Base-by-base conservation (phyloP, 2,113 vertebrate genomes). In the Stomatorhinus ivindoensis region DNA sequence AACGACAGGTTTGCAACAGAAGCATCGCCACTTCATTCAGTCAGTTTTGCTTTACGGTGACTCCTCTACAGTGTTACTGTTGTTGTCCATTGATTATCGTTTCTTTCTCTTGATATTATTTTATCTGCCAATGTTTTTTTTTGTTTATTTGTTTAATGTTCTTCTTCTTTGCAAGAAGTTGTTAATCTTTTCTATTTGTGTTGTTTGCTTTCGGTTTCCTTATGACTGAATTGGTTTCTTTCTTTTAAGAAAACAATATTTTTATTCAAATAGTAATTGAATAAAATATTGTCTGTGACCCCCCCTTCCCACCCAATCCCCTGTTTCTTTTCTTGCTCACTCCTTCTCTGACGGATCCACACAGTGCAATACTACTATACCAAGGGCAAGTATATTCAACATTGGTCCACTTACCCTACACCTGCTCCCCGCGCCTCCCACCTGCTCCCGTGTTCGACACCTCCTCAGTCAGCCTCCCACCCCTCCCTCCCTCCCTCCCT, bases 241-340 rank as follows among this genome's bases (percentile, higher is more conserved):
- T 90, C 95, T 96, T 94, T 92, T 95, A 87, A 95, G 94, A 95
- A 98, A 97, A 98, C 98, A 99, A 99, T 99, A 99, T 99, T 99
- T 99, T 99, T 99, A 99, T 99, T 99, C 98, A 99, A 99, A 97
- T 94, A 93, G 95, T 97, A 94, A 99, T 99, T 99, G 98, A 98
- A 99, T 99, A 99, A 99, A 99, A 99, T 99, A 99, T 99, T 99
- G 98, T 99, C 97, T 99, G 98, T 99, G 97, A 99, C 96, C 97
- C 96, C 91, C 96, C 91, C 96, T 95, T 96, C 96, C 96, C 94
- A 95, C 97, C 97, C 97, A 92, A 95, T 92, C 96, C 97, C 97
- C 94, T 96, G 97, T 98, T 98, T 98, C 97, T 98, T 98, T 98
- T 99, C 97, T 97, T 99, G 97, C 97, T 98, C 97, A 96, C 98